A percentile compares a stretch with the other conserved stretches of the same genome.
phyloP scores from a whole-genome alignment of 1,140 invertebrate genomes.

The honey bee (Apis mellifera) region DNA sequence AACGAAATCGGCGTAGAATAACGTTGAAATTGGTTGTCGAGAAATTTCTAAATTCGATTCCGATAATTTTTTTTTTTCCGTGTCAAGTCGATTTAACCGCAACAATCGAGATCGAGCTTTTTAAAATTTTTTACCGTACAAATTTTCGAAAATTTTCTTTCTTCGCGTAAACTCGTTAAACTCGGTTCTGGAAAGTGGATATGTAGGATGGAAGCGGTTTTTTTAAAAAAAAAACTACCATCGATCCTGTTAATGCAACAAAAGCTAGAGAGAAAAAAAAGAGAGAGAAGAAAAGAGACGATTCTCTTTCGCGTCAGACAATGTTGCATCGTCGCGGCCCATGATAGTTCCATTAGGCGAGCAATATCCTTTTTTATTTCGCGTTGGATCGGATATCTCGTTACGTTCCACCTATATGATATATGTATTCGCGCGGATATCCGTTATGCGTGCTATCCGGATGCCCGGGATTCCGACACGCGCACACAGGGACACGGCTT shows the following conservation, averaged over 20 bases:
- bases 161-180: not conserved
- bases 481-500: not conserved
- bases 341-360: too few relatives aligned
- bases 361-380: conserved; percentile 30
- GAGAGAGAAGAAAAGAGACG: not conserved
- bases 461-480: conserved; percentile 4
- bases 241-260: not conserved
- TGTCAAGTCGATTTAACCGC: too few relatives aligned
- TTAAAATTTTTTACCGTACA: too few relatives aligned
- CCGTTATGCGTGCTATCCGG: conserved; percentile 38
- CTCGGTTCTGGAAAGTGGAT: too few relatives aligned
- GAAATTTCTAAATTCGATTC: not conserved
- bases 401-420: conserved; percentile 22
- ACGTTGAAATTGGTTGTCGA: not conserved
- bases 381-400: not conserved
- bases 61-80: too few relatives aligned
- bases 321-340: not conserved
- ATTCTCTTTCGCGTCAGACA: not conserved
- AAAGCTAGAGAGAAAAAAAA: not conserved
- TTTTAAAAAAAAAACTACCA: not conserved
- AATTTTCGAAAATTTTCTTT: too few relatives aligned
- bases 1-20: not conserved
- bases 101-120: too few relatives aligned
- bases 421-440: conserved; percentile 28
- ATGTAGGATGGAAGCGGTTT: not conserved